Base-by-base conservation (phyloP, 1,140 invertebrate genomes). In the Hyphantria cunea region DNA sequence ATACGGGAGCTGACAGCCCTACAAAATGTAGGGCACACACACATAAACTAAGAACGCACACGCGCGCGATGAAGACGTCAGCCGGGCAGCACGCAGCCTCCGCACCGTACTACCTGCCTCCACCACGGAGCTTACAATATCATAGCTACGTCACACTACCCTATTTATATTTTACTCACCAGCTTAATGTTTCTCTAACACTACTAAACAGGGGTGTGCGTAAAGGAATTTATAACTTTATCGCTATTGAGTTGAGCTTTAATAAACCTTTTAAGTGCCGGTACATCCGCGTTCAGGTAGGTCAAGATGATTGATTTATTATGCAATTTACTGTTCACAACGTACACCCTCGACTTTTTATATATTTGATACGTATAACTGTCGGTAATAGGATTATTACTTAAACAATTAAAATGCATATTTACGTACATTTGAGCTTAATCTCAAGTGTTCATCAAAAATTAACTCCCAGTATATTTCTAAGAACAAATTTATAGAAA, bases 11-110 rank as follows among this genome's bases (percentile, higher is more conserved):
- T 55, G 59, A 32, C 68, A 74, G 42, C 74, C 71, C 74, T 73
- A 56, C 58, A 39, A 66, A n/a, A 78, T 75, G 55, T 80, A 76
- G 80, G 79, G 54, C 79, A 80, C 71, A 31, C 77, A 76, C 73
- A 82, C 75, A n/a, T n/a, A n/a, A n/a, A n/a, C n/a, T n/a, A n/a
- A n/a, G 56, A 0, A 31, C 8, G 60, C 45, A 50, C 66, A 69
- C 68, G 67, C 70, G 69, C 66, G 67, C 49, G 15, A 33, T 0
- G 33, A 41, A 59, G 60, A 32, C 47, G 32, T 61, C 41, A 49
- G 32, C 14, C 42, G 25, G n/a, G 14, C 39, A 48, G 49, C 67
- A 75, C 68, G 64, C 68, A 71, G 44, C 47, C 48, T 62, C 42
- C 61, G 34, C 47, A 17, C 14, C 54, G 12, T 44, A 41, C 59